Conservation (phyloP, 1,140 invertebrate genomes). For the Forficula auricularia region DNA sequence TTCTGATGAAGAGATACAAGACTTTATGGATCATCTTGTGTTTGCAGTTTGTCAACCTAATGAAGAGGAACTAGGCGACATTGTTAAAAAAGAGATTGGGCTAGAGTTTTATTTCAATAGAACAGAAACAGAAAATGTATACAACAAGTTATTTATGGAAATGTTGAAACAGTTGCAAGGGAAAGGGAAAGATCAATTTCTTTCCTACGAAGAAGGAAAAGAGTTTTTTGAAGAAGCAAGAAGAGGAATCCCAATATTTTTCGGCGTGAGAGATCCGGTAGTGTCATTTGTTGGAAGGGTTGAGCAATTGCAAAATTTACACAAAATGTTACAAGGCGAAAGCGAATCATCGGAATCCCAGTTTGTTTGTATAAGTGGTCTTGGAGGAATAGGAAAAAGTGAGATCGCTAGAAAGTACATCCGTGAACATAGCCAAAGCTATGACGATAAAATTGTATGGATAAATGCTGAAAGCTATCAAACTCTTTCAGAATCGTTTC, state of each 20-base stretch:
- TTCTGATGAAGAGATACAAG: no score
- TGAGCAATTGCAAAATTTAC: conserved; percentile 2
- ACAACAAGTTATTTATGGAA: no score
- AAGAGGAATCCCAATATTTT: conserved; percentile 7
- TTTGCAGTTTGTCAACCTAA: no score
- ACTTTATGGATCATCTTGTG: no score
- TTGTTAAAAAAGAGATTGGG: conserved; percentile 4
- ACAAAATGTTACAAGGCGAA: not conserved
- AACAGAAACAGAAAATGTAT: conserved; percentile 1
- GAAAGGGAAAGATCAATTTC: no score
- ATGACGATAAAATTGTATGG: conserved; percentile 16
- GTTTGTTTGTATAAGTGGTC: conserved; percentile 10
- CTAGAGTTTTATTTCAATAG: not conserved
- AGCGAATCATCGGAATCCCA: conserved; percentile 3
- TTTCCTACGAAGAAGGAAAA: no score
- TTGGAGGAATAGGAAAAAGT: conserved; percentile 16
- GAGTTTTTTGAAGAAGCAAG: no score
- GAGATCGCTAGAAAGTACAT: conserved; percentile 16
- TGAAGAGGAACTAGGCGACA: no score
- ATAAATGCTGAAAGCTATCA: conserved; percentile 17
- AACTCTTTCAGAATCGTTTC: conserved; percentile 14
- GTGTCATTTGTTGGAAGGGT: conserved; percentile 4
- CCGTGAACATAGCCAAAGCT: conserved; percentile 9
- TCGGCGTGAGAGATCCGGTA: conserved; percentile 4
- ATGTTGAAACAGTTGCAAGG: no score